Base-by-base conservation (phyloP, 2,888 invertebrate species). In the Polylopha cassiicola region DNA sequence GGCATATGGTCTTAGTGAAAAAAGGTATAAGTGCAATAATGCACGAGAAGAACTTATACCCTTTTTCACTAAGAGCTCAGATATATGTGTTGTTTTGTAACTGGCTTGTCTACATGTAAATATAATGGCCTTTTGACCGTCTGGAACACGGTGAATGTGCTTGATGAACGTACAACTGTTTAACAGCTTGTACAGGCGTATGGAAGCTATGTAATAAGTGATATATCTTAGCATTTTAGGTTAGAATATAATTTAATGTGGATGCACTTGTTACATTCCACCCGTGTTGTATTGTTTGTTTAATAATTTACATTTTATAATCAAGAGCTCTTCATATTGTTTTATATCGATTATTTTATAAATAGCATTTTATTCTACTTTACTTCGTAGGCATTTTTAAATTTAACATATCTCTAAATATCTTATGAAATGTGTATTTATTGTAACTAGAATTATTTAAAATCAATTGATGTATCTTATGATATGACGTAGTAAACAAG, bases 211-310 rank as follows among this genome's bases (percentile, higher is more conserved):
- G 22, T 27, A 9, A 11, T 20, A 37, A 29, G 23, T 37, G 37
- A 29, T 37, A 43, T 33, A 11, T 18, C 15, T 21, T 43, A 39
- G 41, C 36, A 34, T 36, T 41, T 36, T 34, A 39, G 23, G 34
- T 28, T 27, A 29, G 29, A 23, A 34, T 20, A 9, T 37, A 37
- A 28, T n/a, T 8, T 21, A 36, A 22, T 17, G 48, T 55, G 53
- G 50, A 53, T 48, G 45, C 53, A 53, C 54, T 45, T 43, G 49
- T 53, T 54, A 58, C 59, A 56, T 58, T 59, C 55, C 58, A 50
- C 53, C 27, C 26, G 37, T 47, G 37, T 44, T 50, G 46, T 37
- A 38, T 45, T 45, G 37, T 43, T 43, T 36, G 15, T 27, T 44
- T 38, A 34, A 32, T 36, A 20, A 38, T 42, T 43, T 30, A 37